A percentile compares a stretch with the other conserved stretches of the same genome.
Evolutionary conservation across 2,113 vertebrate species (phyloP).

Genomic region (Calyptommatus sinebrachiatus): DNA sequence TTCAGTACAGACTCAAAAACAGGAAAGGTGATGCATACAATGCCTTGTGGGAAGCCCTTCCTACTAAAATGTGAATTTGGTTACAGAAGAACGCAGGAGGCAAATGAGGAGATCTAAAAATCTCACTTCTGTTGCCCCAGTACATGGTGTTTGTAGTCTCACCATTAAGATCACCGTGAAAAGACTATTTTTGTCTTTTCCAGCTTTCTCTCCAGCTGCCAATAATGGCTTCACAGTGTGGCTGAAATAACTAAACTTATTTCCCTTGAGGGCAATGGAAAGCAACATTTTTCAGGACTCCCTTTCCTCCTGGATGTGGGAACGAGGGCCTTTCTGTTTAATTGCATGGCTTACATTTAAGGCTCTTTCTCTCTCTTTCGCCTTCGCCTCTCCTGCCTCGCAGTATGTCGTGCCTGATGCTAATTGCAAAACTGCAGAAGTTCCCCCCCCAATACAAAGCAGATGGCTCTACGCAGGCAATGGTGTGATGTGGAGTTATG

Average conservation of each 20-base stretch:
- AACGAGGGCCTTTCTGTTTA: conserved; percentile 61
- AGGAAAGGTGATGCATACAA: conserved; percentile 35
- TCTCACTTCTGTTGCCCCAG: neutral
- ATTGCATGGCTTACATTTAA: conserved; percentile 67
- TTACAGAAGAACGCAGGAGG: neutral
- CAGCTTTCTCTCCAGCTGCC: conserved; percentile 25
- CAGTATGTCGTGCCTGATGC: conserved; percentile 55
- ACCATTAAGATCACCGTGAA: conserved; percentile 18
- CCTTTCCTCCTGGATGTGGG: conserved; percentile 47
- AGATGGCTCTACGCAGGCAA: conserved; percentile 52
- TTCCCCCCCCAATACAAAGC: conserved; percentile 63
- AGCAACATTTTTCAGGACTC: conserved; percentile 50
- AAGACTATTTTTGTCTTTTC: neutral
- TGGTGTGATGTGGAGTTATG: conserved; percentile 28
- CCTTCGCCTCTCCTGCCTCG: conserved; percentile 51
- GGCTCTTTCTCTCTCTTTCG: conserved; percentile 62
- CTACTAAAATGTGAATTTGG: conserved; percentile 34
- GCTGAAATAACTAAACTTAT: conserved; percentile 46
- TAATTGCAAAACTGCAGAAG: conserved; percentile 59
- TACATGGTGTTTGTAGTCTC: conserved; percentile 14
- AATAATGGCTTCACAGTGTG: conserved; percentile 19
- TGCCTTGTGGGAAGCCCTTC: conserved; percentile 52
- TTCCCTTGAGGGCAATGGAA: conserved; percentile 50
- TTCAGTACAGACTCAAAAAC: neutral
- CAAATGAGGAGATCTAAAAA: neutral